phyloP scores from a whole-genome alignment of 2,113 vertebrate genomes.

The Lichenostomus cassidix region DNA sequence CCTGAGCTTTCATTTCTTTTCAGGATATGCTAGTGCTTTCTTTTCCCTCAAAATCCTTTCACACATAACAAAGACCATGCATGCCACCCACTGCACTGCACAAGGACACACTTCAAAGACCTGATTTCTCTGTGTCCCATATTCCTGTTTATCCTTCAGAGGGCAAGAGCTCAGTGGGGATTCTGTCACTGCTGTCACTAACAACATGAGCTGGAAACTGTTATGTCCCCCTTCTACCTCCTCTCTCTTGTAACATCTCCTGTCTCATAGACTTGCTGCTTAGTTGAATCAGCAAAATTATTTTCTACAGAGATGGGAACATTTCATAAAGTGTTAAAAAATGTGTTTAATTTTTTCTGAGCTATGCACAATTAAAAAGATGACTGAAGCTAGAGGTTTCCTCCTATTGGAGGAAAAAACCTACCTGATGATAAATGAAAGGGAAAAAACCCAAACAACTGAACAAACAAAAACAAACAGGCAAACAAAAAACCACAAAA shows the following conservation, averaged over 20 bases:
- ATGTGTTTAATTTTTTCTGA: neutral
- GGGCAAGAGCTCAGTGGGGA: neutral
- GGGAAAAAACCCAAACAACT: accelerated
- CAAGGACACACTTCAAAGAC: neutral
- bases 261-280: neutral
- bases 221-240: neutral
- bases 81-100: neutral
- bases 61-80: neutral
- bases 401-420: neutral
- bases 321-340: neutral
- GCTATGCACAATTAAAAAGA: neutral
- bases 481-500: neutral
- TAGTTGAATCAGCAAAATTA: neutral
- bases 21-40: neutral
- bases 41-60: neutral
- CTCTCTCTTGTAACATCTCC: neutral
- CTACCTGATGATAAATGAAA: neutral
- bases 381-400: neutral
- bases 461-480: neutral
- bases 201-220: neutral
- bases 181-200: neutral
- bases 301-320: neutral
- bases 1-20: neutral
- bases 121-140: neutral
- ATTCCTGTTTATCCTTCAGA: neutral